Conservation (phyloP, 2,797 vertebrate species). For the Sylvilagus floridanus region DNA sequence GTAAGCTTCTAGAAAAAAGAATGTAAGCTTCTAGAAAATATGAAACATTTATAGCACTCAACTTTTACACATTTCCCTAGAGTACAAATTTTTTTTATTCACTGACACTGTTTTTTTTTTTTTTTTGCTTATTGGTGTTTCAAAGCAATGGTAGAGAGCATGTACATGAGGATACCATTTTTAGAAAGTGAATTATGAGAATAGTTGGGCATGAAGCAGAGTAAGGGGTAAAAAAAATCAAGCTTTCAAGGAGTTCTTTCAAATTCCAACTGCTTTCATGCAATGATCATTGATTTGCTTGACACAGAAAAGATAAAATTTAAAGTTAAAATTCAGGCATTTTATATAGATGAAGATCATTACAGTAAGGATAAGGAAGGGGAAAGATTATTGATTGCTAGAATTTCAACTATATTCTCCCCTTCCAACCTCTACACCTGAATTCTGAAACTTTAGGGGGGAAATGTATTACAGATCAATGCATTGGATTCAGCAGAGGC, state of each 20-base stretch:
- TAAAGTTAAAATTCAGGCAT: conserved; percentile 32
- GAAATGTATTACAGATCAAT: background rate
- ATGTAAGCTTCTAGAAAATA: conserved; percentile 45
- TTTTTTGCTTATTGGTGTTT: conserved; percentile 44
- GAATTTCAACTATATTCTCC: background rate
- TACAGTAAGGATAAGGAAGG: background rate
- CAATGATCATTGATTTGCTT: background rate
- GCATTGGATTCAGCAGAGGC: background rate
- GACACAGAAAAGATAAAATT: background rate
- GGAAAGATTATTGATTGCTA: background rate
- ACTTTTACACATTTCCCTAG: conserved; percentile 1
- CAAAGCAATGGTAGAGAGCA: background rate
- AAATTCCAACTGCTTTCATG: background rate
- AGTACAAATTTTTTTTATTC: background rate
- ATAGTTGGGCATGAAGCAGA: conserved; percentile 18
- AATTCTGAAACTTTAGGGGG: background rate
- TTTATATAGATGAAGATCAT: background rate
- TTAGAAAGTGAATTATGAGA: conserved; percentile 12
- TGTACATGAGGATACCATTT: background rate
- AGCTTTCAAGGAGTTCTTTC: conserved; percentile 19
- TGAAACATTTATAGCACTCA: background rate
- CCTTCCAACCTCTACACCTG: background rate
- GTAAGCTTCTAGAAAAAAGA: conserved; percentile 42
- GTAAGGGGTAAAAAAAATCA: background rate
- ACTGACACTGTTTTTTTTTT: background rate